These are phyloP conservation scores for Micromys minutus DNA, from an alignment of 2,113 vertebrate genomes.

Conservation along the genomic window DNA sequence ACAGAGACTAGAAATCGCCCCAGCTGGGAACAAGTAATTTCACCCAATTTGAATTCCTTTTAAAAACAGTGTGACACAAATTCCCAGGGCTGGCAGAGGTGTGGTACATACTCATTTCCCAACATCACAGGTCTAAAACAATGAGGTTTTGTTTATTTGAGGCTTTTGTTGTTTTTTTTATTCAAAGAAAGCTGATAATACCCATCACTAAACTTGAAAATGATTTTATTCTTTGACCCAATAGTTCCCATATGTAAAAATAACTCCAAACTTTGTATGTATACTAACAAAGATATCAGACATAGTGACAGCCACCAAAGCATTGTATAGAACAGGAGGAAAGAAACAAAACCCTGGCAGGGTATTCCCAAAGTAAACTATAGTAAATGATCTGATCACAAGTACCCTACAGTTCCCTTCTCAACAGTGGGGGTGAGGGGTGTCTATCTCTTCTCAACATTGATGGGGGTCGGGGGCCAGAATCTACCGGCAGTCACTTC, in stretches of 20 bases:
- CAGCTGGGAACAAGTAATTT: conserved; percentile 53
- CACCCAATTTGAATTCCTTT: conserved; percentile 63
- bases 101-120: neutral
- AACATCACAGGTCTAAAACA: conserved; percentile 11
- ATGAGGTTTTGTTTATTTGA: neutral
- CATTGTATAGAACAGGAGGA: neutral
- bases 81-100: conserved; percentile 27
- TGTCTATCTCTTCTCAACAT: too few relatives aligned
- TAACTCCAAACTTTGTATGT: neutral
- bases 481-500: neutral
- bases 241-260: conserved; percentile 1
- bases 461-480: too few relatives aligned
- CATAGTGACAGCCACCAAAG: neutral
- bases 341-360: neutral
- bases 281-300: conserved; percentile 21
- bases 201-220: conserved; percentile 1
- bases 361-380: neutral
- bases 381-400: neutral
- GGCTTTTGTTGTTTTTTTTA: neutral
- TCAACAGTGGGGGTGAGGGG: neutral
- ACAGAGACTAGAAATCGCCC: conserved; percentile 47
- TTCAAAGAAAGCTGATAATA: conserved; percentile 8
- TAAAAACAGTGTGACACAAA: conserved; percentile 47
- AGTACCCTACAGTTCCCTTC: neutral
- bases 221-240: conserved; percentile 56